Evolutionary conservation across 2,888 invertebrate species (phyloP).

Genomic region (Xanthorhoe spadicearia): DNA sequence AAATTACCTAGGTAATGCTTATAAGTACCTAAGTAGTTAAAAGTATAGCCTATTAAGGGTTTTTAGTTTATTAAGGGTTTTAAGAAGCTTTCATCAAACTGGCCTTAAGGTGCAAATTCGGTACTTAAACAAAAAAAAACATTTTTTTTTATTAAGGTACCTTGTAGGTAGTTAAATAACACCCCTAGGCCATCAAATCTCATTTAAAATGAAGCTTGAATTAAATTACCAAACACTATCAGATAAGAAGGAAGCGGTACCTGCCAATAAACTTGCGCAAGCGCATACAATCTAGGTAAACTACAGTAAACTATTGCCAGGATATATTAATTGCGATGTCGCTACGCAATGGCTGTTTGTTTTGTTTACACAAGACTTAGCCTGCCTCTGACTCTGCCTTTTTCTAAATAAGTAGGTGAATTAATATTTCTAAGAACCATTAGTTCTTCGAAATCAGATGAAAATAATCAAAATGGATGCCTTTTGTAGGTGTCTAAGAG

Average conservation of each 20-base stretch:
- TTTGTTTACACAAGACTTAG: not conserved
- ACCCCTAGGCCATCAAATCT: no score
- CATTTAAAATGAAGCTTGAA: constrained; percentile 5
- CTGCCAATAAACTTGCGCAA: constrained; percentile 25
- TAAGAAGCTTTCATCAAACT: no score
- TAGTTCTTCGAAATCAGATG: no score
- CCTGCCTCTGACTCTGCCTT: not conserved
- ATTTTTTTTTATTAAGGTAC: no score
- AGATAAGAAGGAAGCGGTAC: constrained; percentile 34
- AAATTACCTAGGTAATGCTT: no score
- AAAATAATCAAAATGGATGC: no score
- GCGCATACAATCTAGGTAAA: constrained; percentile 34
- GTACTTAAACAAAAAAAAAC: no score
- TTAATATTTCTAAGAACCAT: no score
- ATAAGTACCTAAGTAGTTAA: not conserved
- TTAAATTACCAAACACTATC: constrained; percentile 28
- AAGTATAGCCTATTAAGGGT: not conserved
- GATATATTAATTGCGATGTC: constrained; percentile 36
- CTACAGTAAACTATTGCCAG: constrained; percentile 23
- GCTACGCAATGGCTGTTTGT: constrained; percentile 26
- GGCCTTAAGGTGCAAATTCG: no score
- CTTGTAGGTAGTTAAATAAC: no score
- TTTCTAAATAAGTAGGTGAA: not conserved
- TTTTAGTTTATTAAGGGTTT: no score
- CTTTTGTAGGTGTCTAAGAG: no score